Base-by-base conservation (phyloP, 1,140 invertebrate genomes). In the Nautilus pompilius region DNA sequence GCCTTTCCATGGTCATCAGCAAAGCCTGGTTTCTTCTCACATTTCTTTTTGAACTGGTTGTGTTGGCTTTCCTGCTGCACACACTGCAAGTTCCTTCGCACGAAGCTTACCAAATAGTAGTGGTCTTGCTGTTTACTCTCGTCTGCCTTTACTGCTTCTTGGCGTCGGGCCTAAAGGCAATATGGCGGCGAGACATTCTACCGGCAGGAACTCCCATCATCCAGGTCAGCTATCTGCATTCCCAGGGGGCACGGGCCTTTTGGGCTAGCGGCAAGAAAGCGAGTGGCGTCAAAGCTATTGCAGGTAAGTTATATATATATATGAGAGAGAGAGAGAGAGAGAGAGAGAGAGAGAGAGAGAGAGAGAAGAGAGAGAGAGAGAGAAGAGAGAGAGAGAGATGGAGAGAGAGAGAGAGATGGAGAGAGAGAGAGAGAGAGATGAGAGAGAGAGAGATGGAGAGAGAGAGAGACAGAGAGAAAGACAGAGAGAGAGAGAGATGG, bases 271-370 rank as follows among this genome's bases (percentile, higher is more conserved):
- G 67, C 6, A 63, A 68, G 33, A 64, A 57, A 46, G 67, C 69
- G 10, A 71, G 58, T 22, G 74, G 74, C 17, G 72, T 76, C 6
- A 71, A 68, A 51, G 53, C 67, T 41, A 72, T 74, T 64, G 72
- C 70, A 60, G 69, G 72, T 76, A 58, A 60, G 58, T 45, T 48
- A 28, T 15, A 26, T 30, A n/a, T 17, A 1, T n/a, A n/a, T n/a
- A n/a, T n/a, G n/a, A n/a, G n/a, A n/a, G n/a, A n/a, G n/a, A n/a
- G n/a, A n/a, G n/a, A n/a, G n/a, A n/a, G n/a, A n/a, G n/a, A n/a
- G n/a, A n/a, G n/a, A n/a, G n/a, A n/a, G n/a, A n/a, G n/a, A n/a
- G n/a, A n/a, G n/a, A n/a, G n/a, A n/a, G n/a, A n/a, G n/a, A n/a
- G n/a, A n/a, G n/a, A n/a, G n/a, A n/a, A n/a, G n/a, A n/a, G n/a